Percentiles rank a stretch among this genome's conserved stretches.
phyloP scores from a whole-genome alignment of 2,888 invertebrate genomes.

The Caenorhabditis parvicauda region DNA sequence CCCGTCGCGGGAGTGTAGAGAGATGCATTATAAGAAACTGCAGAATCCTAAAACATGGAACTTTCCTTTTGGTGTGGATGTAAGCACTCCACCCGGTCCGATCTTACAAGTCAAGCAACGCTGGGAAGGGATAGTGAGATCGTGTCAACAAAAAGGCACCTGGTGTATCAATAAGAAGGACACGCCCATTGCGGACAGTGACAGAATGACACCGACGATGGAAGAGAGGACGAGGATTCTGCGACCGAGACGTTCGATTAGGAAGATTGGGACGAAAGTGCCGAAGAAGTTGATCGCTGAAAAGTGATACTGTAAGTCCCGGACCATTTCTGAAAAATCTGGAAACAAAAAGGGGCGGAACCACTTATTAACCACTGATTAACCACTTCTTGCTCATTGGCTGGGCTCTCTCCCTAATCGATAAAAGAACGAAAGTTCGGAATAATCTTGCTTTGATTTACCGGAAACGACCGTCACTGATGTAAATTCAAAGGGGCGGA shows the following conservation, averaged over 20 bases:
- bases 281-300: conserved; percentile 66
- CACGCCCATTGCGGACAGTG: conserved; percentile 45
- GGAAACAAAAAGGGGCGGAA: too few relatives aligned
- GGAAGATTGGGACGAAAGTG: conserved; percentile 65
- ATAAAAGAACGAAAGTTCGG: too few relatives aligned
- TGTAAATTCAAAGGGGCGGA: too few relatives aligned
- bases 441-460: too few relatives aligned
- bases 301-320: background rate
- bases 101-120: background rate
- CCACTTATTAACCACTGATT: conserved; percentile 4
- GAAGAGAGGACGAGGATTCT: conserved; percentile 53
- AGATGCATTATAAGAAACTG: conserved; percentile 6
- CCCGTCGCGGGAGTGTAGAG: conserved; percentile 10
- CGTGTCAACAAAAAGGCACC: conserved; percentile 17
- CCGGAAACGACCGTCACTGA: too few relatives aligned
- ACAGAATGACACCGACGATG: conserved; percentile 39
- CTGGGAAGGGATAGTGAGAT: too few relatives aligned
- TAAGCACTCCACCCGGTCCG: background rate
- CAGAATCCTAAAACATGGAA: background rate
- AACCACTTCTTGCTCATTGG: too few relatives aligned
- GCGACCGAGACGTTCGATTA: conserved; percentile 67
- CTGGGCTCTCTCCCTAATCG: too few relatives aligned
- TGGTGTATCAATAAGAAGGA: conserved; percentile 45
- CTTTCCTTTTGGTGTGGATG: background rate
- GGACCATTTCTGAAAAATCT: background rate